phyloP scores from a whole-genome alignment of 2,888 invertebrate genomes.

The Oligia latruncula region DNA sequence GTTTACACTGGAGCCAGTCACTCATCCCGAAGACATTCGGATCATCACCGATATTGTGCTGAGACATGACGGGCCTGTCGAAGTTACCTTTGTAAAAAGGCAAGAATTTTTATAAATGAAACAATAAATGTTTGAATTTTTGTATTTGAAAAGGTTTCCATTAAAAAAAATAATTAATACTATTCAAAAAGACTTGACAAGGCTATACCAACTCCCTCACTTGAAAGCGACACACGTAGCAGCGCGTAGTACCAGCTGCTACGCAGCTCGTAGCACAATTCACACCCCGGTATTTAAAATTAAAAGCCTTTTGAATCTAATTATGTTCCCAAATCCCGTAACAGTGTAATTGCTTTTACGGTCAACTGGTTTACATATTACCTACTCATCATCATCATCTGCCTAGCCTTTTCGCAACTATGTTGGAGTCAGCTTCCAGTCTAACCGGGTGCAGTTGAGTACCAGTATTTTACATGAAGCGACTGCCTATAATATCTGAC shows the following conservation, averaged over 20 bases:
- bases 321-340: not conserved
- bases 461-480: no score
- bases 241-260: conserved; percentile 14
- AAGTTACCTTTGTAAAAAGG: conserved; percentile 78
- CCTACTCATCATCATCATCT: not conserved
- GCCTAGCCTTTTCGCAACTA: no score
- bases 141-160: not conserved
- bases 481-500: no score
- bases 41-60: conserved; percentile 82
- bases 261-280: conserved; percentile 36
- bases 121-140: conserved; percentile 1
- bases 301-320: not conserved
- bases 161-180: not conserved
- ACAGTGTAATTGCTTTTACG: not conserved
- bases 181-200: no score
- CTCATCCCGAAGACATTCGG: conserved; percentile 82
- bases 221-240: conserved; percentile 21
- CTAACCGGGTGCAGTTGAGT: no score
- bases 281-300: not conserved
- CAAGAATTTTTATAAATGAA: conserved; percentile 15
- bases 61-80: conserved; percentile 79
- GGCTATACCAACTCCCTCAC: not conserved
- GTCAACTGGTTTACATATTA: not conserved
- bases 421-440: no score
- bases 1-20: conserved; percentile 86